Conservation (phyloP, 1,140 invertebrate genomes). For the Achatina immaculata region DNA sequence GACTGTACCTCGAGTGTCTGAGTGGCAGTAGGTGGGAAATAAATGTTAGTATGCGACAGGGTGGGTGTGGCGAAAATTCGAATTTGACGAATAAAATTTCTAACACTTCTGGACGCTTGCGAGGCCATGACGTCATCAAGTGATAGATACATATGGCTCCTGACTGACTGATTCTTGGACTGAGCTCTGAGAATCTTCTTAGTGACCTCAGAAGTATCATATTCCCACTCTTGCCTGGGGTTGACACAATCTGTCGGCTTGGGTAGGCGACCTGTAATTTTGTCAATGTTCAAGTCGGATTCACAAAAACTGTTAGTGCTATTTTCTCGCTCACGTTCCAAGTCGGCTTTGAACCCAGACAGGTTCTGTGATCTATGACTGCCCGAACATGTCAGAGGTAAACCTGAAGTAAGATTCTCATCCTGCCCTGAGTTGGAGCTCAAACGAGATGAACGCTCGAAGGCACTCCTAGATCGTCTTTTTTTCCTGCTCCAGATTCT, state of each 20-base stretch:
- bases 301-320: neutral
- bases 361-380: no score
- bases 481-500: constrained; percentile 55
- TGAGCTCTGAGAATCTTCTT: constrained; percentile 34
- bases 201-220: constrained; percentile 35
- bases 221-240: constrained; percentile 36
- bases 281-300: neutral
- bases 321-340: neutral
- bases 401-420: no score
- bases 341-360: neutral
- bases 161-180: neutral
- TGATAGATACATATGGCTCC: constrained; percentile 11
- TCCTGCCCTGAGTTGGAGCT: no score
- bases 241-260: constrained; percentile 32
- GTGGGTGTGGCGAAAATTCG: neutral
- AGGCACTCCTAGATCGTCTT: constrained; percentile 44
- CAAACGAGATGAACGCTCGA: neutral
- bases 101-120: constrained; percentile 1
- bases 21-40: neutral
- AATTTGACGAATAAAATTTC: constrained; percentile 2
- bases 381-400: no score
- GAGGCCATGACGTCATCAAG: neutral
- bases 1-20: neutral
- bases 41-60: neutral
- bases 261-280: constrained; percentile 22